Conservation (phyloP, 2,113 vertebrate species). For the Ptilonorhynchus violaceus region DNA sequence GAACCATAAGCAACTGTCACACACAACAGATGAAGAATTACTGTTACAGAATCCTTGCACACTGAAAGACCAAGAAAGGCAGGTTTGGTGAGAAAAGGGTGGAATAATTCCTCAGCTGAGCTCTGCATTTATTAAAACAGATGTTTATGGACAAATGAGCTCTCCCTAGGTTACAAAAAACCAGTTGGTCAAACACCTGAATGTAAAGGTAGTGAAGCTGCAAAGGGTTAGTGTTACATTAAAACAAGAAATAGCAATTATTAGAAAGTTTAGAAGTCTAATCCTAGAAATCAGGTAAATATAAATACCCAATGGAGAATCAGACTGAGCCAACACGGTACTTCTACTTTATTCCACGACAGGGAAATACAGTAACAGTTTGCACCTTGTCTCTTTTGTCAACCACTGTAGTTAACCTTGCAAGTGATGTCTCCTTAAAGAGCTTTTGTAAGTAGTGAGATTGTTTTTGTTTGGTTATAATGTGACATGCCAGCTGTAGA, state of each 20-base stretch:
- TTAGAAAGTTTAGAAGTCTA: neutral
- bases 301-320: neutral
- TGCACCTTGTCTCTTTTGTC: neutral
- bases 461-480: neutral
- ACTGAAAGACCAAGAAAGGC: neutral
- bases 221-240: neutral
- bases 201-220: neutral
- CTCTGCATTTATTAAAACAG: neutral
- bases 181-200: neutral
- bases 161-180: neutral
- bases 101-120: neutral
- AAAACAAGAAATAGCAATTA: neutral
- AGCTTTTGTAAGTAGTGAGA: neutral
- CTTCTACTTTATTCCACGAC: neutral
- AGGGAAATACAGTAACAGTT: neutral
- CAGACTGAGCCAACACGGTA: neutral
- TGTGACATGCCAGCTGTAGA: slow-evolving; percentile 4
- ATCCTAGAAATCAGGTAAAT: neutral
- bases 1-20: neutral
- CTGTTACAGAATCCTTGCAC: neutral
- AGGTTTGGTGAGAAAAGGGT: neutral
- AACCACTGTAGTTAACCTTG: neutral
- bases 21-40: neutral
- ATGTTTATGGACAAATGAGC: neutral
- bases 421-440: neutral